Evolutionary conservation across 2,888 invertebrate genomes (phyloP).

Genomic region (Sturmia bella): DNA sequence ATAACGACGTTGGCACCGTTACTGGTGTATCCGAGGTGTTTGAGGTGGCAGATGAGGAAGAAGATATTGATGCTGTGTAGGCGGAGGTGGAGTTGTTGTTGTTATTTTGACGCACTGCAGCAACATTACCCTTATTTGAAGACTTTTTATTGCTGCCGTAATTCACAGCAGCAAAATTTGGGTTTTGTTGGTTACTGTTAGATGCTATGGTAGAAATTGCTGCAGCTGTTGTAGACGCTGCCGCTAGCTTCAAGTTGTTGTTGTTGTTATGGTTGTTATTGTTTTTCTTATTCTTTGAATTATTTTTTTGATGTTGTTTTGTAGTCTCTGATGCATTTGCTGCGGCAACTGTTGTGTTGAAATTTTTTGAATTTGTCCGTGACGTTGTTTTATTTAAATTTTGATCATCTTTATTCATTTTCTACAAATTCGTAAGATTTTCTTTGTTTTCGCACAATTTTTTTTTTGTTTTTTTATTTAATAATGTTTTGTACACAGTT

Average conservation of each 20-base stretch:
- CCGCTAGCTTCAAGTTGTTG: slow-evolving; percentile 70
- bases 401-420: slow-evolving; percentile 80
- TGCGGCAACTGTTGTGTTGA: slow-evolving; percentile 34
- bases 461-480: slow-evolving; percentile 63
- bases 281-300: slow-evolving; percentile 69
- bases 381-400: slow-evolving; percentile 79
- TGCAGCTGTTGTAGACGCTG: slow-evolving; percentile 71
- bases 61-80: slow-evolving; percentile 37
- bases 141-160: slow-evolving; percentile 57
- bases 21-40: slow-evolving; percentile 69
- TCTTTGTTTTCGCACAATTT: slow-evolving; percentile 71
- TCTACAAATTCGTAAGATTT: slow-evolving; percentile 55
- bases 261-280: slow-evolving; percentile 67
- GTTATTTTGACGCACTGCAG: slow-evolving; percentile 60
- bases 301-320: slow-evolving; percentile 64
- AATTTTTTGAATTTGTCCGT: slow-evolving; percentile 72
- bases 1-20: slow-evolving; percentile 71
- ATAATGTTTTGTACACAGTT: slow-evolving; percentile 50
- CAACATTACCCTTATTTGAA: slow-evolving; percentile 61
- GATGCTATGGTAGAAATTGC: slow-evolving; percentile 67
- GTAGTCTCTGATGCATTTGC: slow-evolving; percentile 29
- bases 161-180: slow-evolving; percentile 49
- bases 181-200: slow-evolving; percentile 71
- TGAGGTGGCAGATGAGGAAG: slow-evolving; percentile 46
- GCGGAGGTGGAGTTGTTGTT: slow-evolving; percentile 48